phyloP scores from a whole-genome alignment of 2,113 vertebrate species.

The Ascaphus truei region DNA sequence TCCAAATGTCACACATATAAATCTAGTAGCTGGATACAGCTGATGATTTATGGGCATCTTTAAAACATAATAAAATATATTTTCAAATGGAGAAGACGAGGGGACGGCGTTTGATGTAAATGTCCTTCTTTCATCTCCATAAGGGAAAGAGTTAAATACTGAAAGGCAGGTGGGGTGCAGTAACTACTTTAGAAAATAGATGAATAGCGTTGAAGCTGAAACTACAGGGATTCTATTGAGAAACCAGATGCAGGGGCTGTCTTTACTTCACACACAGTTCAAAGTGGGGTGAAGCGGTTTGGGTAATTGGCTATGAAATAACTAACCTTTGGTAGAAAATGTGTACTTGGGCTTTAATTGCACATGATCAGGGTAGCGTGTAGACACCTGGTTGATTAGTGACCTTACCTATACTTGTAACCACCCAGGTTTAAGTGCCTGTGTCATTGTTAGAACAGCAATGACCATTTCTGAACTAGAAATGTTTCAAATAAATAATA shows the following conservation, averaged over 20 bases:
- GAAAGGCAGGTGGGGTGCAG: constrained; percentile 72
- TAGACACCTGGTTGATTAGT: constrained; percentile 72
- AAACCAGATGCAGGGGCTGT: constrained; percentile 68
- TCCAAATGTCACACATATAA: constrained; percentile 12
- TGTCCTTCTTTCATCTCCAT: constrained; percentile 67
- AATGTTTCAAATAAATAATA: not conserved
- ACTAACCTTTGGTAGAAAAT: constrained; percentile 72
- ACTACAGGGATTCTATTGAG: constrained; percentile 76
- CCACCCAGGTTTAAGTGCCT: constrained; percentile 55
- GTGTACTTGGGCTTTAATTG: constrained; percentile 64
- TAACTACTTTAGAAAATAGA: constrained; percentile 66
- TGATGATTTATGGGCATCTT: not conserved
- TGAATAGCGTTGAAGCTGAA: constrained; percentile 72
- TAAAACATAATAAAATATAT: constrained; percentile 25
- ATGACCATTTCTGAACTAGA: not conserved
- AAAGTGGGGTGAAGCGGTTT: constrained; percentile 68
- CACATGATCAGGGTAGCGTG: constrained; percentile 53
- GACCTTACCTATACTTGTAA: constrained; percentile 66
- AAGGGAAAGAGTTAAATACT: constrained; percentile 74
- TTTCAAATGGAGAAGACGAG: constrained; percentile 1
- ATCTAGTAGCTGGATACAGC: not conserved
- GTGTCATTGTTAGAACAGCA: constrained; percentile 45
- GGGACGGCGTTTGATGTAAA: constrained; percentile 63
- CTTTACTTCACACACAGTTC: constrained; percentile 68
- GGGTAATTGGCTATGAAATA: constrained; percentile 78